Evolutionary conservation across 2,888 invertebrate species (phyloP).

Genomic region (Tetrapedia diversipes): DNA sequence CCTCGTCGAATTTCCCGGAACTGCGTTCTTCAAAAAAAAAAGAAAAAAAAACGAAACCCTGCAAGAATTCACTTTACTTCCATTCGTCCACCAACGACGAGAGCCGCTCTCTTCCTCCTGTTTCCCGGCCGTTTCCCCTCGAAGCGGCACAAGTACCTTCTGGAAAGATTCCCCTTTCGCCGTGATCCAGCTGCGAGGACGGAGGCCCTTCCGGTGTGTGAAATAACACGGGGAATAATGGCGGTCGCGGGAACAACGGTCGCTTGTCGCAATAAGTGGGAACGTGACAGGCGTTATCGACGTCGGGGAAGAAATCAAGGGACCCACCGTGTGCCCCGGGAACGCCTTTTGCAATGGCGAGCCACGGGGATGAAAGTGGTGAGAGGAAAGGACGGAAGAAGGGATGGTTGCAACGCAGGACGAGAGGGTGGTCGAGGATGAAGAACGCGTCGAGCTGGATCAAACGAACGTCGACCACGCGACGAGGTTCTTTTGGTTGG

Average conservation of each 20-base stretch:
- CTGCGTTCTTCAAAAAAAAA: neutral
- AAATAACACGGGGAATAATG: constrained; percentile 22
- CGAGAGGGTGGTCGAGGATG: constrained; percentile 17
- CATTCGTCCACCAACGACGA: neutral
- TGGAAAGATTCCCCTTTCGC: neutral
- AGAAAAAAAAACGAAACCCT: neutral
- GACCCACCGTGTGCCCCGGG: too few species aligned
- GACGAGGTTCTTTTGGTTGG: constrained; percentile 61
- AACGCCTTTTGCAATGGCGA: too few species aligned
- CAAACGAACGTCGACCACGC: constrained; percentile 49
- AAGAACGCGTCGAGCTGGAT: constrained; percentile 56
- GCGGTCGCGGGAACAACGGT: constrained; percentile 10
- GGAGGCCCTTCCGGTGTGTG: neutral
- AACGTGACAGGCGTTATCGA: constrained; percentile 49
- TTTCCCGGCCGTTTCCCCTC: neutral
- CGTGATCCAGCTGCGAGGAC: constrained; percentile 2
- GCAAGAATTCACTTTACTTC: neutral
- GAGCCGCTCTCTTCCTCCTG: neutral
- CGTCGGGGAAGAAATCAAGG: constrained; percentile 35
- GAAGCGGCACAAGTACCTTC: neutral
- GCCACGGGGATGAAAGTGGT: neutral
- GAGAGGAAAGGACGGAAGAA: neutral
- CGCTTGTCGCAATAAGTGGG: constrained; percentile 8
- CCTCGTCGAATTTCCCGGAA: neutral
- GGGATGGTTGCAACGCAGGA: neutral